A percentile compares a stretch with the other conserved stretches of the same genome.
phyloP scores from a whole-genome alignment of 2,888 invertebrate species.

The Drosophila nigritarsus region DNA sequence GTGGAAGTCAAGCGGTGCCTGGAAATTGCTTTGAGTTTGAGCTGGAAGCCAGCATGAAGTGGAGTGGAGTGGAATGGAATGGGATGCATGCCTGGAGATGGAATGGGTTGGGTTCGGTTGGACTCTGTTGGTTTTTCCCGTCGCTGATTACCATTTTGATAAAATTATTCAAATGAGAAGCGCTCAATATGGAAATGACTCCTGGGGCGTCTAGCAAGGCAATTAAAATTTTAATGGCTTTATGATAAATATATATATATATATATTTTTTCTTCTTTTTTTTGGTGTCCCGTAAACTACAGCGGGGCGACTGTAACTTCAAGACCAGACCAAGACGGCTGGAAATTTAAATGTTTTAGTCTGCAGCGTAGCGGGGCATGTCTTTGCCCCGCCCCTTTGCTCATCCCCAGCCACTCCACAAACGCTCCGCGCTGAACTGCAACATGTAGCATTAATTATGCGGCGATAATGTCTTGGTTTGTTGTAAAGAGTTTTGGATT shows the following conservation, averaged over 20 bases:
- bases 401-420: neutral
- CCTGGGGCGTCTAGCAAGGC: slow-evolving; percentile 59
- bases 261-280: slow-evolving; percentile 3
- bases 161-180: slow-evolving; percentile 72
- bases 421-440: slow-evolving; percentile 42
- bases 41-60: slow-evolving; percentile 17
- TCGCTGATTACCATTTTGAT: slow-evolving; percentile 73
- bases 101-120: slow-evolving; percentile 9
- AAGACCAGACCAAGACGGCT: slow-evolving; percentile 32
- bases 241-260: slow-evolving; percentile 53
- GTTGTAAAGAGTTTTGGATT: slow-evolving; percentile 64
- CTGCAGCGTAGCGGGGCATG: slow-evolving; percentile 34
- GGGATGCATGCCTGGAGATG: neutral
- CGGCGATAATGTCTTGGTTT: slow-evolving; percentile 79
- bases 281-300: slow-evolving; percentile 42
- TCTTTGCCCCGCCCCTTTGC: neutral
- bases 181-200: slow-evolving; percentile 70
- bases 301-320: neutral
- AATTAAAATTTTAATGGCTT: slow-evolving; percentile 77
- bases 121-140: slow-evolving; percentile 54
- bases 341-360: slow-evolving; percentile 63
- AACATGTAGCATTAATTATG: slow-evolving; percentile 81
- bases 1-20: slow-evolving; percentile 15
- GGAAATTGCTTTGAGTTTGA: slow-evolving; percentile 27
- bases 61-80: neutral